Base-by-base conservation (phyloP, 2,113 vertebrate genomes). In the Kryptolebias marmoratus region DNA sequence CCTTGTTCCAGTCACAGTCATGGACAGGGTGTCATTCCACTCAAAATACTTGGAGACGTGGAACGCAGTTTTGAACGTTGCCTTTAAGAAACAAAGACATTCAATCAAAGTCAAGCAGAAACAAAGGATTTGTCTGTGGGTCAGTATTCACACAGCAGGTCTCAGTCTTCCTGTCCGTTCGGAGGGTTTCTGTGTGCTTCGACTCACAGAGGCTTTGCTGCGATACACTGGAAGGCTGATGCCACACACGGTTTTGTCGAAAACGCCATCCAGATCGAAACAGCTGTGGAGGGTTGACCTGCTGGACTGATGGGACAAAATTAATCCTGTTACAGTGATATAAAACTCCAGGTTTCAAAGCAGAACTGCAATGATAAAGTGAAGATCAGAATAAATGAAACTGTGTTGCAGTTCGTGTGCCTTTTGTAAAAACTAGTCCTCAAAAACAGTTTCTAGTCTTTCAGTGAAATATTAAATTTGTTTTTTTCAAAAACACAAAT, bases 191-290 rank as follows among this genome's bases (percentile, higher is more conserved):
- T 54, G 18, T 68, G 27, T 59, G 39, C 12, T 31, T 5, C 54
- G 44, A 87, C 88, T 91, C 79, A 94, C 94, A 0, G 0, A 2
- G 6, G 87, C 85, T 49, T 42, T 14, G 50, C 87, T 89, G 50
- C 72, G 89, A 18, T 87, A 94, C 28, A 94, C 91, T 1, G 93
- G 93, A 49, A 45, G 85, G 78, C 80, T 94, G 75, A 94, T 42
- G 0, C 82, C 64, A 66, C 93, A 94, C 7, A 44, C 13, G 0
- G 93, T 92, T 79, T 50, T 77, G 63, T 91, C 57, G 0, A 18
- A 28, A 1, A 73, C 75, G 3, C 16, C 75, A 1, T 89, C 66
- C 1, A 50, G 36, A 22, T 79, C 90, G 1, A 44, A 3, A 61
- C 93, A 94, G 2, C 12, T 77, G 68, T 79, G 79, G 2, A 78